Percentiles rank a stretch among this genome's conserved stretches.
These are phyloP conservation scores for Myiagra hebetior DNA, from an alignment of 2,113 vertebrate species.

Conservation along the genomic window DNA sequence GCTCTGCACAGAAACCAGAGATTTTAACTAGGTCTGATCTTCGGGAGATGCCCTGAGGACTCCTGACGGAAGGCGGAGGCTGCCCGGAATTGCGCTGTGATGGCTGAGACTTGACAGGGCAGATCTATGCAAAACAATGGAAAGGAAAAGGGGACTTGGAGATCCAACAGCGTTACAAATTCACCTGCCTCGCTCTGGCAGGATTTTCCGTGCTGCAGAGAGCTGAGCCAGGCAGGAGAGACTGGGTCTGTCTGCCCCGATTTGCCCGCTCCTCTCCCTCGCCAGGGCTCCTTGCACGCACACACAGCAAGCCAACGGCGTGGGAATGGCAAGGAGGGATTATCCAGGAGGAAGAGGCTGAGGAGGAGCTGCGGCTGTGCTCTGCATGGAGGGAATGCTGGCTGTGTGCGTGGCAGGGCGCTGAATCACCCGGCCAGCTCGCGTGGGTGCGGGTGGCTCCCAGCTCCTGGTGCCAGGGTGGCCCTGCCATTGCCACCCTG, in stretches of 20 bases:
- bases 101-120: neutral
- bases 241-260: neutral
- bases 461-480: neutral
- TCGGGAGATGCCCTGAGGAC: constrained; percentile 18
- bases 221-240: neutral
- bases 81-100: neutral
- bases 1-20: neutral
- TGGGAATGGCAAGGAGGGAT: neutral
- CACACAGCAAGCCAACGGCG: rapidly evolving
- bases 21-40: constrained; percentile 45
- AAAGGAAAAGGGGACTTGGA: neutral
- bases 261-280: neutral
- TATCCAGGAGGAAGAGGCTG: neutral
- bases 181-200: neutral
- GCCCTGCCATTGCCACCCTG: neutral
- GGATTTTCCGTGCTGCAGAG: neutral
- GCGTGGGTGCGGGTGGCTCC: neutral
- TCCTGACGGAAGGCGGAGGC: neutral
- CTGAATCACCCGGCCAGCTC: neutral
- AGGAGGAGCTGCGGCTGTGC: neutral
- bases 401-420: neutral
- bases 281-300: rapidly evolving
- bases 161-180: neutral
- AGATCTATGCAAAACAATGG: neutral
- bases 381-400: rapidly evolving